phyloP scores from a whole-genome alignment of 2,797 vertebrate genomes.

The Myiotriccus ornatus region DNA sequence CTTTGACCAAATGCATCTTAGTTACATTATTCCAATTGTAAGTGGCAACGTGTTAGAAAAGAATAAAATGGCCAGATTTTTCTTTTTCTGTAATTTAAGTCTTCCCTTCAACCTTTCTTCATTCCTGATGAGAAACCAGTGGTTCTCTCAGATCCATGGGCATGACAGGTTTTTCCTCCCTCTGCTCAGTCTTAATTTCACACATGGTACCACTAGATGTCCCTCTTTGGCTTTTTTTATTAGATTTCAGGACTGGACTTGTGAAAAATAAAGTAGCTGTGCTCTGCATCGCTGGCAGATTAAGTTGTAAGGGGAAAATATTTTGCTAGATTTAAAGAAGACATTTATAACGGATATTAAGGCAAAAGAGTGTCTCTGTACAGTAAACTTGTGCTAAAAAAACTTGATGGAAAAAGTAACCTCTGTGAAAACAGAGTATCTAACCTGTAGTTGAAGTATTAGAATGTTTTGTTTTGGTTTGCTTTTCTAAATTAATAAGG shows the following conservation, averaged over 20 bases:
- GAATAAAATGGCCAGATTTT: neutral
- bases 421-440: neutral
- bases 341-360: neutral
- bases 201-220: conserved; percentile 75
- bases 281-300: neutral
- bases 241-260: neutral
- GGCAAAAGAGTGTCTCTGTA: neutral
- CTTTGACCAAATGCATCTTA: neutral
- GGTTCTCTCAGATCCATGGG: neutral
- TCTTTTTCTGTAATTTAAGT: neutral
- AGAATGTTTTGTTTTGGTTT: neutral
- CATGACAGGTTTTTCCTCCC: neutral
- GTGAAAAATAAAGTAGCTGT: neutral
- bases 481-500: neutral
- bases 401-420: conserved; percentile 2
- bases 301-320: neutral
- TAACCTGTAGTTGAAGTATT: neutral
- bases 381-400: neutral
- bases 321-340: conserved; percentile 21
- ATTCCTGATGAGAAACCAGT: neutral
- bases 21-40: neutral
- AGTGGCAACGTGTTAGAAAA: neutral
- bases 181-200: neutral
- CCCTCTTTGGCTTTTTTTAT: conserved; percentile 77
- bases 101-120: neutral